phyloP scores from a whole-genome alignment of 2,113 vertebrate species.

The Spheniscus mendiculus region DNA sequence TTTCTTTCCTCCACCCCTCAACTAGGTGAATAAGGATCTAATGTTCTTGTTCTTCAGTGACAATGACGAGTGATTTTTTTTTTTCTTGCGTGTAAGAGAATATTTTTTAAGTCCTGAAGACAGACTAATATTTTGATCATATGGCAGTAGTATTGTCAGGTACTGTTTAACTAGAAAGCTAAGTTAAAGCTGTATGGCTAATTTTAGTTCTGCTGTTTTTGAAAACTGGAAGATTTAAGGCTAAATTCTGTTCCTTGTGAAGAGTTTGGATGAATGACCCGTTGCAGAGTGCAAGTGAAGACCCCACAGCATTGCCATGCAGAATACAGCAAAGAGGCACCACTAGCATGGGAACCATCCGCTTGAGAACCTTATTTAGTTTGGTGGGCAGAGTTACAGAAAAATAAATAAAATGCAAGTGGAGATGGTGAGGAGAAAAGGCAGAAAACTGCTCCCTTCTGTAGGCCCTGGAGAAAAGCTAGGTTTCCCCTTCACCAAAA shows the following conservation, averaged over 20 bases:
- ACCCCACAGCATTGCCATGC: accelerated
- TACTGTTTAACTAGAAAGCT: not conserved
- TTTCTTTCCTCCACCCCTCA: not conserved
- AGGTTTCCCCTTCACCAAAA: not conserved
- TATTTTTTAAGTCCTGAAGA: not conserved
- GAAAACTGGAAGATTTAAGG: not conserved
- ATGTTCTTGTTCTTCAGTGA: not conserved
- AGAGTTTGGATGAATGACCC: not conserved
- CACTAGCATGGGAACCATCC: not conserved
- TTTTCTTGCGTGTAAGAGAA: not conserved
- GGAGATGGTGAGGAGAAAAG: not conserved
- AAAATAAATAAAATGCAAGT: not conserved
- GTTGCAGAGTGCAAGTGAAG: not conserved
- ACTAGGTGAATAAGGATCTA: not conserved
- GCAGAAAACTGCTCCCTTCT: not conserved
- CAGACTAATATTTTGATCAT: not conserved
- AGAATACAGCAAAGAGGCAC: not conserved
- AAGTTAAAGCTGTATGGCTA: not conserved
- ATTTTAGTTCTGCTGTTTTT: not conserved
- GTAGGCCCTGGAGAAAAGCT: not conserved
- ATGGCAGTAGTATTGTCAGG: not conserved
- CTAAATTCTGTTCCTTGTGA: not conserved
- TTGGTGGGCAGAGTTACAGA: not conserved
- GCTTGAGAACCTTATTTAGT: not conserved
- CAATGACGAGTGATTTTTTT: not conserved